Evolutionary conservation across 1,140 invertebrate species (phyloP).

Genomic region (Formica exsecta): DNA sequence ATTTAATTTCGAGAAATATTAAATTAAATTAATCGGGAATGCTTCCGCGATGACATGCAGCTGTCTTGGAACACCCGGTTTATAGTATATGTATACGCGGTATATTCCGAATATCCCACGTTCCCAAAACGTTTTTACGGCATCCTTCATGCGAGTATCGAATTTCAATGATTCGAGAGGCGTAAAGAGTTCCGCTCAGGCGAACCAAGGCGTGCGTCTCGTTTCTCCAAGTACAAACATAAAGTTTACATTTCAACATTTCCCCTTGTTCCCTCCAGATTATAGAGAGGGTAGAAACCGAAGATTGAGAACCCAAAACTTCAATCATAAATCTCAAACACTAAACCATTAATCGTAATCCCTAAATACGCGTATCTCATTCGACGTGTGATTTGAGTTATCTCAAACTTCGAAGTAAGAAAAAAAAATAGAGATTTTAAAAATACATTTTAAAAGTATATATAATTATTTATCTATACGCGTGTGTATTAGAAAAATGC

Average conservation of each 20-base stretch:
- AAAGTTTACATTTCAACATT: constrained; percentile 45
- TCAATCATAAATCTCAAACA: background rate
- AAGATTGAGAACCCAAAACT: background rate
- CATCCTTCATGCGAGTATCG: constrained; percentile 45
- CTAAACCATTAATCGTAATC: constrained; percentile 11
- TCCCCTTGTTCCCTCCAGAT: background rate
- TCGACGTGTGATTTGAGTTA: background rate
- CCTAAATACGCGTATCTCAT: background rate
- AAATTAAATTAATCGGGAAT: background rate
- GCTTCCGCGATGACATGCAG: background rate
- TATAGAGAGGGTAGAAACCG: background rate
- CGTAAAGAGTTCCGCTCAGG: constrained; percentile 31
- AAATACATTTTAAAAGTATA: background rate
- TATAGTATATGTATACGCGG: background rate
- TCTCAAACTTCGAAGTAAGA: background rate
- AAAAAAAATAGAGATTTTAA: background rate
- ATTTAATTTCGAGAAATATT: constrained; percentile 25
- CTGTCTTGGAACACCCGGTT: constrained; percentile 27
- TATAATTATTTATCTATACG: background rate
- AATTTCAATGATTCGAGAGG: constrained; percentile 59
- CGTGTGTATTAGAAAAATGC: background rate
- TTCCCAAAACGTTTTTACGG: constrained; percentile 64
- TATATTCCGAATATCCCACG: constrained; percentile 61
- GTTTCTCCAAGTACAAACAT: constrained; percentile 3
- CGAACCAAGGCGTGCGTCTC: constrained; percentile 1